Base-by-base conservation (phyloP, 2,888 invertebrate genomes). In the Epirrhoe alternata region DNA sequence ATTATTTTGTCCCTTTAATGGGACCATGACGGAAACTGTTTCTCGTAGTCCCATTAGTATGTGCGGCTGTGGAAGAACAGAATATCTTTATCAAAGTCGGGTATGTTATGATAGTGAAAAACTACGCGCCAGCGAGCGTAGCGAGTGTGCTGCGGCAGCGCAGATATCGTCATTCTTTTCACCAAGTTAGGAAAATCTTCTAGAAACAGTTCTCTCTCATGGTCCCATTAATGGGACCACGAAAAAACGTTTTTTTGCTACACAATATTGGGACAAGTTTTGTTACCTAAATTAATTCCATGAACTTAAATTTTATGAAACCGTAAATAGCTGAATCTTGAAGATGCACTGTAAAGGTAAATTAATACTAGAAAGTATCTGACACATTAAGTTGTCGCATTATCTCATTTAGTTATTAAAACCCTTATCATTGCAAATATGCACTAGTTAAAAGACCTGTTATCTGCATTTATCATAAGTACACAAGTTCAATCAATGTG, bases 341-440 rank as follows among this genome's bases (percentile, higher is more conserved):
- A 12, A 42, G 12, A 42, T 12, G 38, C 38, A 42, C 10, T 4
- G 38, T 42, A 42, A 42, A 5, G 3, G 12, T 42, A 5, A 4
- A 42, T 42, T 42, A 8, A 35, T 33, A 7, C 33, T 1, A 7
- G 6, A 0, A 33, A 7, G 0, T 33, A 33, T 1, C 6, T 33
- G 33, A 35, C 8, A 35, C 1, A 42, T 42, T 35, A 12, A 12
- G 38, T 42, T 12, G 38, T 42, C 3, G 4, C 38, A 42, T 12
- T 24, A 24, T 42, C 38, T 42, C 38, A 42, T 42, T 42, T 47
- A 47, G 14, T 6, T 1, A 12, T 14, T 47, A 14, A 16, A 47
- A 47, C 47, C 47, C 47, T 47, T 47, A 16, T 47, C 47, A 14
- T 47, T 47, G 47, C 16, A 47, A 47, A 47, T 47, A 16, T 42